Evolutionary conservation across 2,113 vertebrate genomes (phyloP).

Genomic region (Melanotaenia duboulayi): DNA sequence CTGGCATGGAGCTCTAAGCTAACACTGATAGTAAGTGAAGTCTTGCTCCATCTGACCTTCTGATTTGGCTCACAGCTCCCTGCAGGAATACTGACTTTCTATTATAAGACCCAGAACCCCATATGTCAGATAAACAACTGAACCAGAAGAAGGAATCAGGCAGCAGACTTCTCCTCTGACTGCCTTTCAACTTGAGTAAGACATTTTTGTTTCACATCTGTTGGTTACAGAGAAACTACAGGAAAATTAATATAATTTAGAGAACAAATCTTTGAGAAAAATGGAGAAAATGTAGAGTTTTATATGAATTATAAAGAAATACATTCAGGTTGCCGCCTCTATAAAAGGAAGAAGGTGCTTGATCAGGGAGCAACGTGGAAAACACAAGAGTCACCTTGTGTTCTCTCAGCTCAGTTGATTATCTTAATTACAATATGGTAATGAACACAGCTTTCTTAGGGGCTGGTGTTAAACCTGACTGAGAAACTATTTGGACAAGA

Average conservation of each 20-base stretch:
- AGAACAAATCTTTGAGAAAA: constrained; percentile 1
- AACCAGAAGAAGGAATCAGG: constrained; percentile 43
- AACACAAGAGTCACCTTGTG: constrained; percentile 27
- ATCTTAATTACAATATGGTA: constrained; percentile 52
- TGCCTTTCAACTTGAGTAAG: neutral
- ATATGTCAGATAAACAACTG: constrained; percentile 40
- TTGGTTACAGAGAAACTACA: neutral
- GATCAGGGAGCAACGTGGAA: constrained; percentile 15
- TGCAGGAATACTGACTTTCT: constrained; percentile 75
- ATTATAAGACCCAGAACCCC: constrained; percentile 59
- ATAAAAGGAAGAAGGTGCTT: constrained; percentile 3
- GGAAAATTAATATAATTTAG: neutral
- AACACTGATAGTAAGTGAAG: constrained; percentile 75
- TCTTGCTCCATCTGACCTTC: constrained; percentile 76
- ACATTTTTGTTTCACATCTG: constrained; percentile 5
- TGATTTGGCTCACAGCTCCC: constrained; percentile 72
- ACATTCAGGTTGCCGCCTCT: constrained; percentile 26
- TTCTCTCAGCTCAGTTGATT: constrained; percentile 43
- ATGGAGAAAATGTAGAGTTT: neutral
- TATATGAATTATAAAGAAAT: constrained; percentile 45
- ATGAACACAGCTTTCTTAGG: constrained; percentile 22
- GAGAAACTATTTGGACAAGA: constrained; percentile 41
- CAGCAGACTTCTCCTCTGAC: constrained; percentile 25
- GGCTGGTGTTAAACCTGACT: constrained; percentile 7
- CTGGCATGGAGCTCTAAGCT: constrained; percentile 67